Base-by-base conservation (phyloP, 2,888 invertebrate genomes). In the Callimorpha dominula region DNA sequence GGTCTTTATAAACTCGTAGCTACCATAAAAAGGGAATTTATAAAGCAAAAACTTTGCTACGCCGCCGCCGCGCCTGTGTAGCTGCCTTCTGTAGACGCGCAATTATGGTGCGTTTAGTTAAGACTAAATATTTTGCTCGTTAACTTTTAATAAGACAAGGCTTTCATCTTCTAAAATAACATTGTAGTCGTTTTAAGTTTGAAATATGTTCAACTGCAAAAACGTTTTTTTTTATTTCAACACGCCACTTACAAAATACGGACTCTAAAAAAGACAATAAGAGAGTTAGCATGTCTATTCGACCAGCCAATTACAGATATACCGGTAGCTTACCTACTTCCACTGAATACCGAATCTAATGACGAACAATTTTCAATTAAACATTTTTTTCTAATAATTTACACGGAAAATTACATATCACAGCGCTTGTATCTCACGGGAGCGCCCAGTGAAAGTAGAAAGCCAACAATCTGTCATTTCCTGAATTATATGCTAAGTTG, bases 381-480 rank as follows among this genome's bases (percentile, higher is more conserved):
- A 81, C 78, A 78, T 68, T 78, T 76, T 76, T 68, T 83, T 73
- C 80, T 80, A 76, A 80, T 79, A 81, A 73, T 82, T 87, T 85
- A 86, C 75, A 86, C 74, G 84, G 86, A 82, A 84, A 85, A 85
- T 86, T 85, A 86, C 74, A 82, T 78, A 84, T 84, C 83, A 83
- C 76, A 77, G 74, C 71, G 70, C 71, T 72, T 72, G 70, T 80
- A 78, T 84, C 82, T 82, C 81, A 86, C 77, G 79, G 81, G 83
- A 85, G 83, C 75, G 72, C 77, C 62, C 40, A 80, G 85, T 81
- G 90, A 89, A 90, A 87, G 86, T 78, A 87, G 89, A 89, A 90
- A 89, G 88, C 80, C 73, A 76, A 69, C 73, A 75, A 84, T 82
- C 70, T 86, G 85, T 81, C 75, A 85, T 84, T 91, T 88, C 88